These are phyloP conservation scores for Tricholaema leucomelas DNA, from an alignment of 2,113 vertebrate genomes.

Conservation along the genomic window DNA sequence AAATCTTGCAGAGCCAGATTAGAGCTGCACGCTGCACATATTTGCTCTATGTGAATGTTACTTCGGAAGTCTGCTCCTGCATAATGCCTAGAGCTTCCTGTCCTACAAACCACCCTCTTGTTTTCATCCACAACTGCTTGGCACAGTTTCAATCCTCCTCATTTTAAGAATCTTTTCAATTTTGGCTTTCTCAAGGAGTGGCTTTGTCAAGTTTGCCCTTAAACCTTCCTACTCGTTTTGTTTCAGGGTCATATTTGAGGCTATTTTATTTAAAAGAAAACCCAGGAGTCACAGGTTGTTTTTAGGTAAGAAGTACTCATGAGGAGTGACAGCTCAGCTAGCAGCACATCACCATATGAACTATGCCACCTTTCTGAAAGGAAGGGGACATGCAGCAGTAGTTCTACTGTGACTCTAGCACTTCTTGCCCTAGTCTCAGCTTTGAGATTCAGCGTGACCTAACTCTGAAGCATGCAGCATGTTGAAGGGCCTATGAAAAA, in stretches of 20 bases:
- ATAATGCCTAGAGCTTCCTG: not conserved
- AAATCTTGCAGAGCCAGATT: not conserved
- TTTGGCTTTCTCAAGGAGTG: not conserved
- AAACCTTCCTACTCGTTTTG: not conserved
- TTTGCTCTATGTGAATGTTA: not conserved
- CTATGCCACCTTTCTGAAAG: not conserved
- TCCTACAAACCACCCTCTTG: not conserved
- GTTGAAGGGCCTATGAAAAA: not conserved
- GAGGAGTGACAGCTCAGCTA: not conserved
- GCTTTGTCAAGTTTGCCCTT: not conserved
- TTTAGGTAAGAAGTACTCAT: not conserved
- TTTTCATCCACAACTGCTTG: not conserved
- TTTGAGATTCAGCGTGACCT: not conserved
- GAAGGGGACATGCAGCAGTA: not conserved
- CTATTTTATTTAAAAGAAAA: not conserved
- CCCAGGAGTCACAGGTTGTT: not conserved
- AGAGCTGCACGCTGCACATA: not conserved
- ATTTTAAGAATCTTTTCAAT: not conserved
- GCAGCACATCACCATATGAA: fast-evolving
- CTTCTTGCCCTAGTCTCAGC: not conserved
- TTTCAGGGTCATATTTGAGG: not conserved
- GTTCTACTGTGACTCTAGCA: not conserved
- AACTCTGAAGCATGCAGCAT: not conserved
- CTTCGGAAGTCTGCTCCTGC: not conserved
- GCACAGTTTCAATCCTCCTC: not conserved